Conservation (phyloP, 2,888 invertebrate species). For the Mimas tiliae region DNA sequence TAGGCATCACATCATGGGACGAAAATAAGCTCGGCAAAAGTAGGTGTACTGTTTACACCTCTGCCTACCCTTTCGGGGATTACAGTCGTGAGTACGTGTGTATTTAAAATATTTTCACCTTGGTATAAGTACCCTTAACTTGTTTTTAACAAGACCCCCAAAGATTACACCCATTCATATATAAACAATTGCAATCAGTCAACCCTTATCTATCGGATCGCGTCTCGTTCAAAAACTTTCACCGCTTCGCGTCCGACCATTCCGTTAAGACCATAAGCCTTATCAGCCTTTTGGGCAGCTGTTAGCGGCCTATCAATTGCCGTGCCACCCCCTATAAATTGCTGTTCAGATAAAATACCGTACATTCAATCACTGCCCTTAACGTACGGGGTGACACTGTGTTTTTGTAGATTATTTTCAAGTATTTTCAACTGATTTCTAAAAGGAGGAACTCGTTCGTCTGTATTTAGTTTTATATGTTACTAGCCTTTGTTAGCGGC, state of each 20-base stretch:
- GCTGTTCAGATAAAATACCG: slow-evolving; percentile 60
- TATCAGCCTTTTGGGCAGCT: slow-evolving; percentile 62
- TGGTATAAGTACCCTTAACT: not conserved
- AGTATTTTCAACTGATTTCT: not conserved
- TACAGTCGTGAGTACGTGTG: too few relatives aligned
- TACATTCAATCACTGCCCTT: slow-evolving; percentile 61
- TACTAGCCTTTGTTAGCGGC: too few relatives aligned
- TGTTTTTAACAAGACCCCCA: not conserved
- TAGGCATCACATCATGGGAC: too few relatives aligned
- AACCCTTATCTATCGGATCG: slow-evolving; percentile 41
- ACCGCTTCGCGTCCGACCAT: slow-evolving; percentile 40
- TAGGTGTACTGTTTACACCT: too few relatives aligned
- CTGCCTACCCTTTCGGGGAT: too few relatives aligned
- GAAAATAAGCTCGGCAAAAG: too few relatives aligned
- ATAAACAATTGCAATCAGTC: slow-evolving; percentile 52
- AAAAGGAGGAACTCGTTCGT: too few relatives aligned
- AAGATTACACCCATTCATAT: not conserved
- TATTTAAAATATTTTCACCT: too few relatives aligned
- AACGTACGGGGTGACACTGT: slow-evolving; percentile 31
- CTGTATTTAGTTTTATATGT: too few relatives aligned
- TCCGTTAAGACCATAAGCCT: slow-evolving; percentile 63
- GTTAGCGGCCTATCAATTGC: slow-evolving; percentile 71
- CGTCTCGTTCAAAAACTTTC: slow-evolving; percentile 40
- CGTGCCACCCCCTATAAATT: slow-evolving; percentile 61
- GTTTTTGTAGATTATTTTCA: not conserved